Conservation (phyloP, 2,797 vertebrate genomes). For the Centropyge bicolor region DNA sequence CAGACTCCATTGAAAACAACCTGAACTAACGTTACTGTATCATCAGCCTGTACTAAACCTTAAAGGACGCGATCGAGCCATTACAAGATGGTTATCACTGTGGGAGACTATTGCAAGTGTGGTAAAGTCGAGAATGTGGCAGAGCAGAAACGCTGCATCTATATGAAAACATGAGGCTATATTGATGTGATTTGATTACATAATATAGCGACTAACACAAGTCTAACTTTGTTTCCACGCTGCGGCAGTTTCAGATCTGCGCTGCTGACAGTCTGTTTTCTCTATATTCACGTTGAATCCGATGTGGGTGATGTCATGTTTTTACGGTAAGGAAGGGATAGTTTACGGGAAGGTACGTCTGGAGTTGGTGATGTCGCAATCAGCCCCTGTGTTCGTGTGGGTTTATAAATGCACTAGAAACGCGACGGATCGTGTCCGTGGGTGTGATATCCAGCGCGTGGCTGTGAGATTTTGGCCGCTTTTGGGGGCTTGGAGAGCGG, state of each 20-base stretch:
- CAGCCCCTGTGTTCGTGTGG: constrained; percentile 28
- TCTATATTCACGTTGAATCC: constrained; percentile 27
- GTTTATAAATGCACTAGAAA: constrained; percentile 14
- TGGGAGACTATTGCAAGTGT: not conserved
- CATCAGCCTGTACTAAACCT: constrained; percentile 6
- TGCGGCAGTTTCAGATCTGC: constrained; percentile 1
- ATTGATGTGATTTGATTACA: not conserved
- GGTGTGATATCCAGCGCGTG: constrained; percentile 19
- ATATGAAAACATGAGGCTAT: not conserved
- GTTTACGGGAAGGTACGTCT: constrained; percentile 74
- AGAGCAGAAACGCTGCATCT: not conserved
- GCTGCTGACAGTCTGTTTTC: not conserved
- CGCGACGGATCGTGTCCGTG: constrained; percentile 25
- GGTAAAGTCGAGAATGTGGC: not conserved
- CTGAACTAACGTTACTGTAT: constrained; percentile 38
- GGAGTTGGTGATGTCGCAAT: constrained; percentile 81
- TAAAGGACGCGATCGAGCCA: not conserved
- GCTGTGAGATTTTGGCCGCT: constrained; percentile 8
- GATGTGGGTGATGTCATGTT: constrained; percentile 79
- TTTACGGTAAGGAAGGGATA: constrained; percentile 71
- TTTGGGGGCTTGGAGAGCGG: not conserved
- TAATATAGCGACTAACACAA: not conserved
- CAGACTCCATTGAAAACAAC: constrained; percentile 64
- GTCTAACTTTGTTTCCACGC: constrained; percentile 59
- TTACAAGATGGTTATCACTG: not conserved